phyloP scores from a whole-genome alignment of 2,113 vertebrate genomes.

The Tursiops truncatus region DNA sequence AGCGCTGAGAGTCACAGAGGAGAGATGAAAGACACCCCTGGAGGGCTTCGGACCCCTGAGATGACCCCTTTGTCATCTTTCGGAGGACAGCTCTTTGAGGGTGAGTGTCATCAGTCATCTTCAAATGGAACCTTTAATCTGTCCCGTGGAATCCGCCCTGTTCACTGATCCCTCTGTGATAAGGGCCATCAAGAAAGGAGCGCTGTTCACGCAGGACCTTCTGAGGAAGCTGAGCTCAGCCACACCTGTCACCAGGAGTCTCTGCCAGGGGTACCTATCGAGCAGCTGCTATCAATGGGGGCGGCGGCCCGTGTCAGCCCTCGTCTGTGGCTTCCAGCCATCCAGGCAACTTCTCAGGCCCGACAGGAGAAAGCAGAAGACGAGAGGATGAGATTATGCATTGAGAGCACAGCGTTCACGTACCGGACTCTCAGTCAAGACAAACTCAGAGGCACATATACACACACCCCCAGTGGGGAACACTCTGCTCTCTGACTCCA shows the following conservation, averaged over 20 bases:
- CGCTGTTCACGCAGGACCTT: background rate
- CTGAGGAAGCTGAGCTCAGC: background rate
- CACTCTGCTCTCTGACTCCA: background rate
- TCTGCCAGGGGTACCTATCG: background rate
- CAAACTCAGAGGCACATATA: background rate
- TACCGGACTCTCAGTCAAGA: background rate
- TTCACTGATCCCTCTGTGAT: background rate
- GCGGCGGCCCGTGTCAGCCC: background rate
- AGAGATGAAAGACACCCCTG: constrained; percentile 10
- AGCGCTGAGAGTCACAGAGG: background rate
- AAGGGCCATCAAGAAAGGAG: background rate
- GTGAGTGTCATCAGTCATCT: fast-evolving
- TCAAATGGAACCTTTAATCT: background rate
- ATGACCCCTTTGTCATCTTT: background rate
- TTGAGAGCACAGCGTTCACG: constrained; percentile 8
- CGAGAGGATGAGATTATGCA: constrained; percentile 50
- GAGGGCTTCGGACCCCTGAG: background rate
- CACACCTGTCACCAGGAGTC: background rate
- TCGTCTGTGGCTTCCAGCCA: background rate
- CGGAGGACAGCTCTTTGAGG: constrained; percentile 1
- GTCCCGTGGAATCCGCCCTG: background rate
- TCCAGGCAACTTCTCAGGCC: constrained; percentile 40
- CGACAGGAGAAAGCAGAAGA: constrained; percentile 62
- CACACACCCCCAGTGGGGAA: background rate
- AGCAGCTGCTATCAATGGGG: background rate